Evolutionary conservation across 1,140 invertebrate species (phyloP), one percentile per base, ranked within the genome.

Genomic region (Lepidurus couesii): DNA sequence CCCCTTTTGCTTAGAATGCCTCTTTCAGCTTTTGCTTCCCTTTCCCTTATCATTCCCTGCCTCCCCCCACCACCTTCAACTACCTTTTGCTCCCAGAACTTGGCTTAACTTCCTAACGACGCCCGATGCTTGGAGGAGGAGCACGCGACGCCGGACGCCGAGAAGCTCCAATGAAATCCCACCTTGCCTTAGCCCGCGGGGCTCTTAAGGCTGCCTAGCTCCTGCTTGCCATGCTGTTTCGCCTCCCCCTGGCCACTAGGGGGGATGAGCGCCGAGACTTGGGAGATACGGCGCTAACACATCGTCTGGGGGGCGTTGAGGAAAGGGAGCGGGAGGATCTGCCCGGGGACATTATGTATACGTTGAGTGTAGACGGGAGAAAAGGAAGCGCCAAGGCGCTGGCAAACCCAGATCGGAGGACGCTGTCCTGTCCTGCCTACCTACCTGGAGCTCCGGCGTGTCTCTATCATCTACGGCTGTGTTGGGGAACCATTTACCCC

Each of bases 401-500:
- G 1, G 75, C 43, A 47, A 76, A 44, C 21, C 26, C 43, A 44
- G 75, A 76, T 76, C 43, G 43, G 43, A 76, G 43, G 75, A 76
- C 45, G 75, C 75, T 83, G 84, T 84, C 84, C 80, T 82, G 80
- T 80, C 75, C 79, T 79, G 80, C 80, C 80, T 79, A 73, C 77
- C 42, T 77, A 80, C 79, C 79, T 80, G 84, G 84, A 83, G 83
- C 81, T 80, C 80, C 82, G 83, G 82, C 82, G 80, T 84, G 83
- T 85, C 82, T 83, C 82, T 82, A 82, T 83, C 85, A 83, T 84
- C 84, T 85, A 84, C 84, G 76, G 82, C 82, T 82, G 80, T 83
- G 83, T 82, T 82, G 81, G 81, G 81, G 82, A 81, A 81, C 83
- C 82, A 81, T 82, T 82, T 81, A 83, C 82, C 82, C 82, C 82